These are phyloP conservation scores for Polylopha cassiicola DNA, from an alignment of 2,888 invertebrate genomes.

Conservation along the genomic window DNA sequence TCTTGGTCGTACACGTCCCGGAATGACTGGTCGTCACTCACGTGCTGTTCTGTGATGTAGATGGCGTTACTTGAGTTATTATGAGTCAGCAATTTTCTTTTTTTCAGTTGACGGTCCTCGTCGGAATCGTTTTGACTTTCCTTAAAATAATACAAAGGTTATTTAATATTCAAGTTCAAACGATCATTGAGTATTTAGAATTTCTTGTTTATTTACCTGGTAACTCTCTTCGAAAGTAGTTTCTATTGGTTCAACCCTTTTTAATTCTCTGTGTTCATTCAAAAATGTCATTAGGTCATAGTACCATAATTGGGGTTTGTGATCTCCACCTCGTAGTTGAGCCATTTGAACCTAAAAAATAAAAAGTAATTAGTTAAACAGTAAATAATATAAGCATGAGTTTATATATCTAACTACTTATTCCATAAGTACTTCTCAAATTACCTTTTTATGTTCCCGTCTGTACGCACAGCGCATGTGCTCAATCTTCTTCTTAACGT, in stretches of 20 bases:
- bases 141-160: no score
- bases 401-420: no score
- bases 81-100: background rate
- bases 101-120: background rate
- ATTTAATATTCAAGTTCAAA: no score
- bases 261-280: slow-evolving; percentile 13
- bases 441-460: slow-evolving; percentile 33
- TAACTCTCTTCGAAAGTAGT: slow-evolving; percentile 1
- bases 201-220: slow-evolving; percentile 4
- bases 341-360: slow-evolving; percentile 25
- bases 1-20: slow-evolving; percentile 4
- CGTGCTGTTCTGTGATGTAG: slow-evolving; percentile 5
- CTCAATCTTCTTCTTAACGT: slow-evolving; percentile 33
- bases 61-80: background rate
- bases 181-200: no score
- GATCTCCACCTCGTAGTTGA: slow-evolving; percentile 13
- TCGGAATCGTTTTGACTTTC: slow-evolving; percentile 10
- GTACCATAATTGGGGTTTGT: slow-evolving; percentile 36
- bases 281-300: slow-evolving; percentile 28
- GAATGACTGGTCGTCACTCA: slow-evolving; percentile 1
- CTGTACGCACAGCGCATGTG: slow-evolving; percentile 32
- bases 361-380: background rate
- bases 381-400: background rate
- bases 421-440: background rate
- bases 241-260: background rate